These are phyloP conservation scores for Mactra quadrangularis DNA, from an alignment of 1,140 invertebrate species.

Conservation along the genomic window DNA sequence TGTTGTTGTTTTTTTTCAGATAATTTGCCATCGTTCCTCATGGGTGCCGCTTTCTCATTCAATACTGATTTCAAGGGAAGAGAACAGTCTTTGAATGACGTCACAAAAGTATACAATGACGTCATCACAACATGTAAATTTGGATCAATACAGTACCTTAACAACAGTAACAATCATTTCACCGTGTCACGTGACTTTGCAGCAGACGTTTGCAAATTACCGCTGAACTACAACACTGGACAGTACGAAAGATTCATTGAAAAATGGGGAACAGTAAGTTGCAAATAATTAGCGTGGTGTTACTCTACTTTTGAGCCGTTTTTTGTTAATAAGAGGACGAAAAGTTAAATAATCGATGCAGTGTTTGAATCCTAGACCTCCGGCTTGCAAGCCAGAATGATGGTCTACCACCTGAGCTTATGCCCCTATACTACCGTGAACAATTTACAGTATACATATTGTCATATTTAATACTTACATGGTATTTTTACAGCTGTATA, in stretches of 20 bases:
- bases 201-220: neutral
- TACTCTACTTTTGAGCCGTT: neutral
- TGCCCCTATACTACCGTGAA: too few relatives aligned
- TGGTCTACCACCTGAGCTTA: too few relatives aligned
- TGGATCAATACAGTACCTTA: neutral
- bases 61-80: neutral
- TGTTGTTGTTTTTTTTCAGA: neutral
- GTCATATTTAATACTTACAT: too few relatives aligned
- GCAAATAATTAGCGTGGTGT: neutral
- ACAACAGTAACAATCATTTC: neutral
- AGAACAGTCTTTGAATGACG: neutral
- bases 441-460: too few relatives aligned
- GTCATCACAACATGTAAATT: neutral
- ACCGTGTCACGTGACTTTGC: conserved; percentile 5
- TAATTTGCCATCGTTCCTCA: neutral
- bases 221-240: neutral
- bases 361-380: too few relatives aligned
- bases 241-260: neutral
- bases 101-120: neutral
- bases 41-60: neutral
- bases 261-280: conserved; percentile 23
- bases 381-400: too few relatives aligned
- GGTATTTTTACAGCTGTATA: too few relatives aligned
- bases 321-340: too few relatives aligned
- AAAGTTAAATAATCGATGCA: too few relatives aligned